phyloP scores from a whole-genome alignment of 1,140 invertebrate genomes.

The Drosophila kohkoa region DNA sequence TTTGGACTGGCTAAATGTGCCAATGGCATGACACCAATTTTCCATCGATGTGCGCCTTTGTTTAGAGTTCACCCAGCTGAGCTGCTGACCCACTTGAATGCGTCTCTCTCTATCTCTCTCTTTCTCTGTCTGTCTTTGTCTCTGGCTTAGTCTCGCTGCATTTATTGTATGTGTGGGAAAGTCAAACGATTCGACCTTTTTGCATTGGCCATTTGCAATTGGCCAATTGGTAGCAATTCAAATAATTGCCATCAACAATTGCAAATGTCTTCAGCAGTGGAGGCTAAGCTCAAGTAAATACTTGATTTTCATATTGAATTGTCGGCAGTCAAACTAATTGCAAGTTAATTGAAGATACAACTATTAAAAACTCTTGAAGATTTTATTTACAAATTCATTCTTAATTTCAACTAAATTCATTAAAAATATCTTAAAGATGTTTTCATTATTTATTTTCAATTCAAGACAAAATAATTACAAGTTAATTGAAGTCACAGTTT shows the following conservation, averaged over 20 bases:
- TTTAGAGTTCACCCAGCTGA: conserved; percentile 59
- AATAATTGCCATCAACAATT: conserved; percentile 55
- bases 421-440: no score
- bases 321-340: background rate
- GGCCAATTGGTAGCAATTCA: conserved; percentile 68
- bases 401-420: no score
- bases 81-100: conserved; percentile 69
- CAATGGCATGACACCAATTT: conserved; percentile 84
- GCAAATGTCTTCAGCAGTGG: conserved; percentile 1
- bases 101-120: background rate
- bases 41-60: conserved; percentile 54
- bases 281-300: conserved; percentile 1
- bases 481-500: no score
- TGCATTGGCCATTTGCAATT: conserved; percentile 60
- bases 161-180: conserved; percentile 40
- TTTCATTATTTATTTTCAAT: background rate
- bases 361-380: background rate
- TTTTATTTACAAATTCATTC: no score
- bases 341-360: background rate
- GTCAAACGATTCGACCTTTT: conserved; percentile 76
- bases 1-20: conserved; percentile 71
- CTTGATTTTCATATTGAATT: background rate
- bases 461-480: no score
- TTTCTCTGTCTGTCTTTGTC: no score
- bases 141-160: background rate